These are phyloP conservation scores for Brachypteracias leptosomus DNA, from an alignment of 2,113 vertebrate genomes.

Conservation along the genomic window DNA sequence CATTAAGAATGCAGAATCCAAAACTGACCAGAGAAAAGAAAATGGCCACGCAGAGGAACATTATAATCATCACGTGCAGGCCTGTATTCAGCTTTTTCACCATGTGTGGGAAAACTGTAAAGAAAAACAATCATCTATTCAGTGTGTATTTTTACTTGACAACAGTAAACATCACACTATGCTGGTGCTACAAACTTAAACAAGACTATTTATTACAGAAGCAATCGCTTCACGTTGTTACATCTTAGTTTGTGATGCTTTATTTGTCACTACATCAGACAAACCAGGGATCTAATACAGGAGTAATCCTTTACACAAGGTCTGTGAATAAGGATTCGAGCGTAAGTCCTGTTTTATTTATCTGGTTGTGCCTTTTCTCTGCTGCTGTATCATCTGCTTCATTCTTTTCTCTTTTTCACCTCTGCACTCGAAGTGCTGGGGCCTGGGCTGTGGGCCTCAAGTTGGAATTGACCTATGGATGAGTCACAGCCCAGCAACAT, in stretches of 20 bases:
- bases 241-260: not conserved
- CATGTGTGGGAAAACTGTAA: constrained; percentile 91
- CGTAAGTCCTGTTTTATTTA: not conserved
- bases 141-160: not conserved
- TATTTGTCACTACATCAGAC: not conserved
- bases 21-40: constrained; percentile 88
- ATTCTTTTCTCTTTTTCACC: not conserved
- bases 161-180: not conserved
- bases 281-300: not conserved
- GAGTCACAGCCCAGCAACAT: too few species aligned
- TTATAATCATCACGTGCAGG: constrained; percentile 87
- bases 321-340: not conserved
- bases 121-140: constrained; percentile 6
- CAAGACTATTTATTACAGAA: not conserved
- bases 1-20: constrained; percentile 92
- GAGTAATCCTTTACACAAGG: not conserved
- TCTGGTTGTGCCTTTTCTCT: not conserved
- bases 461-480: too few species aligned
- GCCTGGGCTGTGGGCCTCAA: too few species aligned
- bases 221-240: not conserved
- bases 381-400: not conserved
- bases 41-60: constrained; percentile 87
- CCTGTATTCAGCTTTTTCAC: constrained; percentile 84
- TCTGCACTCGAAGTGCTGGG: too few species aligned
- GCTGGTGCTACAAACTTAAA: not conserved